These are phyloP conservation scores for Sebastiscus tertius DNA, from an alignment of 2,797 vertebrate genomes.

Conservation along the genomic window DNA sequence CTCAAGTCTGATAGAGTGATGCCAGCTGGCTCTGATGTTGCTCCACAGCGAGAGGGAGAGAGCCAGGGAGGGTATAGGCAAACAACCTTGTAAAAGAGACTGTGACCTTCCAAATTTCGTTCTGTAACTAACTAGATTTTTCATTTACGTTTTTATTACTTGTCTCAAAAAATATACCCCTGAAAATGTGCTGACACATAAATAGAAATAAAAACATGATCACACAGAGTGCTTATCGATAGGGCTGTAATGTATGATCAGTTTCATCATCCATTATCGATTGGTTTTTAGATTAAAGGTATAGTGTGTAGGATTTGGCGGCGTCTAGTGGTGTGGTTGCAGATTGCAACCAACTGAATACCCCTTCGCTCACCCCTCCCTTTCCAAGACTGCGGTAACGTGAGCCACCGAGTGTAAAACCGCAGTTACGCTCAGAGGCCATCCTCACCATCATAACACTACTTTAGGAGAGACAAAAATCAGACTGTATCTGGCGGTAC, in stretches of 20 bases:
- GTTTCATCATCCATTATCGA: neutral
- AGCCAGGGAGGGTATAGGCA: neutral
- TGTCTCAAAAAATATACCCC: neutral
- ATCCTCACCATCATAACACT: no score
- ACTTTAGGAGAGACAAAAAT: no score
- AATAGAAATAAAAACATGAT: neutral
- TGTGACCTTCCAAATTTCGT: neutral
- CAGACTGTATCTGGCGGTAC: fast-evolving
- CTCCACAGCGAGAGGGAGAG: neutral
- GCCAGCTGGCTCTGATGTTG: conserved; percentile 20
- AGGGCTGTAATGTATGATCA: neutral
- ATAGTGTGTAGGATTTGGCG: no score
- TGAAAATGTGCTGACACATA: neutral
- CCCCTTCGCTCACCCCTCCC: no score
- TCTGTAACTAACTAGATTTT: neutral
- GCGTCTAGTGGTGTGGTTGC: no score
- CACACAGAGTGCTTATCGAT: neutral
- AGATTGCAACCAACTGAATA: no score
- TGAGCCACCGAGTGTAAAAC: no score
- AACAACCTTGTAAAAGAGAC: neutral
- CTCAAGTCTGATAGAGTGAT: conserved; percentile 5
- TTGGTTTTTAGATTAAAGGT: neutral
- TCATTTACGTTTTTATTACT: neutral
- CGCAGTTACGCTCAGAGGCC: fast-evolving
- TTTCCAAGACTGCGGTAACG: no score